These are phyloP conservation scores for Lithodes maja DNA, from an alignment of 2,888 invertebrate genomes.

Conservation along the genomic window DNA sequence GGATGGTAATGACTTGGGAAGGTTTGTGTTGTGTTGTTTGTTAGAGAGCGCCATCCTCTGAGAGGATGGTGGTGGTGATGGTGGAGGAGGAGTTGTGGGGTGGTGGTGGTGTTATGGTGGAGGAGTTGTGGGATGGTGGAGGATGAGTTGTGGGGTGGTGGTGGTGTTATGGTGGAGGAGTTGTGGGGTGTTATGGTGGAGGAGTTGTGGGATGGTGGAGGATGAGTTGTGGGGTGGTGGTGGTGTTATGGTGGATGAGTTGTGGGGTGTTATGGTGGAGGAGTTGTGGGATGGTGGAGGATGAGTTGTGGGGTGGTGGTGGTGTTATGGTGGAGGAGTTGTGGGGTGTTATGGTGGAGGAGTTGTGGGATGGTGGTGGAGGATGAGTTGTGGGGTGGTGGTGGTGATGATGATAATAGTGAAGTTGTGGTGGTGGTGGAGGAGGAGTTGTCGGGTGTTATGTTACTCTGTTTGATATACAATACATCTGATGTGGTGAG, in stretches of 20 bases:
- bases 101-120: neutral
- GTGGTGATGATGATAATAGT: neutral
- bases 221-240: neutral
- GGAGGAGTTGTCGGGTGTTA: conserved; percentile 1
- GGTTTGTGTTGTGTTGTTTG: neutral
- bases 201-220: neutral
- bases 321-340: neutral
- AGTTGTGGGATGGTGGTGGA: neutral
- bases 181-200: neutral
- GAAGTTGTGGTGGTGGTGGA: neutral
- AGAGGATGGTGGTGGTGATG: neutral
- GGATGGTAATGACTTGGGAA: neutral
- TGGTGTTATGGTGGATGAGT: neutral
- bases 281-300: neutral
- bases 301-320: neutral
- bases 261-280: neutral
- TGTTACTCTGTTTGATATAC: neutral
- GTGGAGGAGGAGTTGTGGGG: too few relatives aligned
- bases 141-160: neutral
- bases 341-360: neutral
- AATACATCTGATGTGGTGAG: neutral
- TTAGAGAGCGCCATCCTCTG: neutral
- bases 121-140: neutral
- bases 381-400: neutral
- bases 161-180: too few relatives aligned